Conservation (phyloP, 2,113 vertebrate genomes). For the Nettapus auritus region DNA sequence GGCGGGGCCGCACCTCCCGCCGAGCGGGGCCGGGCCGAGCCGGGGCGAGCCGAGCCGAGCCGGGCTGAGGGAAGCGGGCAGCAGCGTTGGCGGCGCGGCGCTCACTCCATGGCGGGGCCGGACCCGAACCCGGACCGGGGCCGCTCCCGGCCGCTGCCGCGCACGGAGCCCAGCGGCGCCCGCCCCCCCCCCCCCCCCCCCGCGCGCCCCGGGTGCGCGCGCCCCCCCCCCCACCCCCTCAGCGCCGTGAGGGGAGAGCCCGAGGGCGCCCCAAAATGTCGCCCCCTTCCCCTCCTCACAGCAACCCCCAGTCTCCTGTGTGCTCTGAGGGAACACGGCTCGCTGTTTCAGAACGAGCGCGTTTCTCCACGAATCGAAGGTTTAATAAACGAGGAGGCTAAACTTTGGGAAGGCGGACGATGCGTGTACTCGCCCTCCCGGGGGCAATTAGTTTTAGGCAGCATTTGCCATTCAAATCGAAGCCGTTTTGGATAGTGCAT, state of each 20-base stretch:
- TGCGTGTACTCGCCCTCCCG: not conserved
- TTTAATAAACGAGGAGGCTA: not conserved
- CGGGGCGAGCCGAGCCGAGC: no score
- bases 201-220: not conserved
- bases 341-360: not conserved
- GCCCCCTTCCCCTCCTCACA: not conserved
- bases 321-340: no score
- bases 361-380: not conserved
- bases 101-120: constrained; percentile 64
- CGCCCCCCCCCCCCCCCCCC: not conserved
- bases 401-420: not conserved
- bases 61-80: not conserved
- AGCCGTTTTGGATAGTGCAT: not conserved
- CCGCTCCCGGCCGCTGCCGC: no score
- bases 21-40: no score
- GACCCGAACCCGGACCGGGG: no score
- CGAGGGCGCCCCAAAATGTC: no score
- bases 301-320: not conserved
- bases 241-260: no score
- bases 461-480: constrained; percentile 40
- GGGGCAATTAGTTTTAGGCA: not conserved
- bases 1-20: no score
- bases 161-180: not conserved
- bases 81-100: not conserved
- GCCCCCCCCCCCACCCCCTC: no score